phyloP scores from a whole-genome alignment of 2,797 vertebrate genomes.

The Parauchenoglanis ngamensis region DNA sequence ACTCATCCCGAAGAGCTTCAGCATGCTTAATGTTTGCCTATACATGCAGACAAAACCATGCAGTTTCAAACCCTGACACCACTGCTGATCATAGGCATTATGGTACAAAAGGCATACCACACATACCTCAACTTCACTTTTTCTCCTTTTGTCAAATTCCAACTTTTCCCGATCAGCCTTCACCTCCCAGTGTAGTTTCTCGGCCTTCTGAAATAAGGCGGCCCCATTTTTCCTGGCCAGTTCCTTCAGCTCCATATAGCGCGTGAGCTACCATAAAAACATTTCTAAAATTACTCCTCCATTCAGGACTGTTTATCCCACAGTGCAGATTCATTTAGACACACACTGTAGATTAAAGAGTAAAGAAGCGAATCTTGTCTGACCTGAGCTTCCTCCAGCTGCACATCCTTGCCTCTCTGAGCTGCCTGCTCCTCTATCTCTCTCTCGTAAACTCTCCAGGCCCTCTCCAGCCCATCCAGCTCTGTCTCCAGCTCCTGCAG shows the following conservation, averaged over 20 bases:
- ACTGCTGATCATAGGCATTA: neutral
- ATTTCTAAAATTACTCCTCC: neutral
- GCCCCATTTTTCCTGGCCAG: conserved; percentile 78
- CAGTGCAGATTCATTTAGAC: no score
- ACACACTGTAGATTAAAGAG: neutral
- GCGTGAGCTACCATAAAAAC: conserved; percentile 71
- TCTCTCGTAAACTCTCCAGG: conserved; percentile 79
- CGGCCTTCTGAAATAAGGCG: conserved; percentile 77
- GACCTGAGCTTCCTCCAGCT: conserved; percentile 87
- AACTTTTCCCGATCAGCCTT: conserved; percentile 81
- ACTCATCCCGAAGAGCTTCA: conserved; percentile 81
- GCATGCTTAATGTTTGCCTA: conserved; percentile 81
- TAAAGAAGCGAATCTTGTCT: conserved; percentile 25
- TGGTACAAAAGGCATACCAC: neutral
- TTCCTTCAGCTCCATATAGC: conserved; percentile 87
- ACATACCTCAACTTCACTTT: conserved; percentile 84
- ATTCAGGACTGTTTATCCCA: neutral
- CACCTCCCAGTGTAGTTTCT: conserved; percentile 85
- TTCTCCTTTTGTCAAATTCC: conserved; percentile 79
- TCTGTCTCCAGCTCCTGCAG: conserved; percentile 76
- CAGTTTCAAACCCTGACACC: no score
- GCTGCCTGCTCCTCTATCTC: conserved; percentile 70
- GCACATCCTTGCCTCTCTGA: conserved; percentile 66
- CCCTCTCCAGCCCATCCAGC: conserved; percentile 74
- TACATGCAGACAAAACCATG: conserved; percentile 38